phyloP scores from a whole-genome alignment of 2,888 invertebrate species.

The Himalopsyche japonica region DNA sequence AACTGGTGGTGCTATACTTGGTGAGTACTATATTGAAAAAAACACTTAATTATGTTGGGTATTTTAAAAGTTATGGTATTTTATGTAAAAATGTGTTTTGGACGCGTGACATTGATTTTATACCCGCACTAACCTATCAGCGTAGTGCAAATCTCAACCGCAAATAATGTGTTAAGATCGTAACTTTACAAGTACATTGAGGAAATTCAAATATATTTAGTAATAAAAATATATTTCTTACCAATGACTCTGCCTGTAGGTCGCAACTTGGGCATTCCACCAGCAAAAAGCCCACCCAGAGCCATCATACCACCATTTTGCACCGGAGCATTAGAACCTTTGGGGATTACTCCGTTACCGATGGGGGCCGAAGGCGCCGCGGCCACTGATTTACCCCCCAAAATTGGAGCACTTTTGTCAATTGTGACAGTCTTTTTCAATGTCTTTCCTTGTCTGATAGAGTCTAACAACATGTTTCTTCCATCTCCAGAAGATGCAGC shows the following conservation, averaged over 20 bases:
- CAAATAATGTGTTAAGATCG: no score
- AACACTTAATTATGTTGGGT: no score
- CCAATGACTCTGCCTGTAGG: constrained; percentile 66
- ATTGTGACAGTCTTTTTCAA: constrained; percentile 87
- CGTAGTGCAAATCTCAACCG: no score
- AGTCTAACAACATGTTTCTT: constrained; percentile 73
- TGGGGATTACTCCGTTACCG: constrained; percentile 49
- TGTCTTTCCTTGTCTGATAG: constrained; percentile 80
- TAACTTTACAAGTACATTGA: no score
- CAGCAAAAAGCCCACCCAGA: constrained; percentile 77
- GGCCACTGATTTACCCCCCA: constrained; percentile 65
- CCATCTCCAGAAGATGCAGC: constrained; percentile 59
- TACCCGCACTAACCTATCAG: no score
- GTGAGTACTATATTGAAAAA: no score
- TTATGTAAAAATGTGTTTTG: no score
- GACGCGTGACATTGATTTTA: no score
- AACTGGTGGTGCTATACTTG: no score
- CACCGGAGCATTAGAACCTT: constrained; percentile 47
- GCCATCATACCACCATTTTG: constrained; percentile 53
- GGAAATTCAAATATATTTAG: no score
- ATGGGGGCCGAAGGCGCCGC: constrained; percentile 44
- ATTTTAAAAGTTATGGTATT: no score
- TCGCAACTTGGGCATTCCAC: constrained; percentile 80
- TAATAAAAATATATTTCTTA: constrained; percentile 41
- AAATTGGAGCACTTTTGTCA: constrained; percentile 83